Percentiles rank a stretch among this genome's conserved stretches.
phyloP scores from a whole-genome alignment of 2,113 vertebrate genomes.

The Phyllopteryx taeniolatus region DNA sequence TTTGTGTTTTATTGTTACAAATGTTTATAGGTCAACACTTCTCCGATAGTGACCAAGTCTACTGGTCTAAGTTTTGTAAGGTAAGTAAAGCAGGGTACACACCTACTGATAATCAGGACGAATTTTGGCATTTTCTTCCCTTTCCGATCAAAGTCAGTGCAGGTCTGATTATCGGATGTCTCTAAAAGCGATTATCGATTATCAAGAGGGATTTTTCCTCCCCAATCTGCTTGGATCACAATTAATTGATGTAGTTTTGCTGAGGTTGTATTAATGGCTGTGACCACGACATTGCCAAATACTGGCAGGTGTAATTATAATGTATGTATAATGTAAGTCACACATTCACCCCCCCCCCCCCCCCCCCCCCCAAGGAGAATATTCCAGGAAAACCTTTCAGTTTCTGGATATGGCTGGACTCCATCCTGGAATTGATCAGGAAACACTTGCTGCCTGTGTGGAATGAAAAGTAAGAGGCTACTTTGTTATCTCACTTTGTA shows the following conservation, averaged over 20 bases:
- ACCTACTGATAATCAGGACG: background rate
- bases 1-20: background rate
- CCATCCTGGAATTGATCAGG: conserved; percentile 94
- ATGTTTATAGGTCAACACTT: conserved; percentile 77
- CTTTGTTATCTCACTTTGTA: background rate
- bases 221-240: too few species aligned
- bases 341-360: too few species aligned
- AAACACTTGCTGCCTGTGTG: conserved; percentile 95
- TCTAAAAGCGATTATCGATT: too few species aligned
- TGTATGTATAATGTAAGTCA: too few species aligned
- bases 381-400: conserved; percentile 90
- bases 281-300: too few species aligned
- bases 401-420: conserved; percentile 97
- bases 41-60: conserved; percentile 83
- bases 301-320: too few species aligned
- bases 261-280: too few species aligned
- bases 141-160: background rate
- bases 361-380: conserved; percentile 78
- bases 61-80: conserved; percentile 96
- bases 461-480: conserved; percentile 86
- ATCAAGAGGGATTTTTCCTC: too few species aligned
- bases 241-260: background rate
- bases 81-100: conserved; percentile 59
- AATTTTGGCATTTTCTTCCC: background rate
- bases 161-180: background rate